Conservation (phyloP, 2,113 vertebrate species). For the Rhizomys pruinosus region DNA sequence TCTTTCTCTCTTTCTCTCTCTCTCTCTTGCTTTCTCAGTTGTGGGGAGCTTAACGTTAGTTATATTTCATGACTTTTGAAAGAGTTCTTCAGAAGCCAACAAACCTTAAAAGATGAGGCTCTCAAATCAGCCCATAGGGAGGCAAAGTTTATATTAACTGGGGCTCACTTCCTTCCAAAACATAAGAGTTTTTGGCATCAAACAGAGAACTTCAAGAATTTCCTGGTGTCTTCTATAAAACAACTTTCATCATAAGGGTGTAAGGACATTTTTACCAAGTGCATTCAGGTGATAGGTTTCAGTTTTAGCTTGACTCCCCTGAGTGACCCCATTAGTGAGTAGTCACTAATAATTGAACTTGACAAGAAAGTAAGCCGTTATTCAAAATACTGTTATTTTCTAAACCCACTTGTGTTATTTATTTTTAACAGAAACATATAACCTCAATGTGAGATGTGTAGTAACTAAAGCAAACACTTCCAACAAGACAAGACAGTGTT, state of each 20-base stretch:
- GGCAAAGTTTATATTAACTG: neutral
- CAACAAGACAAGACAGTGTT: slow-evolving; percentile 10
- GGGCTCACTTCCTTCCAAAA: neutral
- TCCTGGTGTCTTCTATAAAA: neutral
- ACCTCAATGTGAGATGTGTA: slow-evolving; percentile 80
- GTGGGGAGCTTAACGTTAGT: neutral
- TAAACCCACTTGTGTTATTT: slow-evolving; percentile 49
- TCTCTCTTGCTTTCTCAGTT: neutral
- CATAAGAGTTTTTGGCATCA: neutral
- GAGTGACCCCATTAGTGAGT: neutral
- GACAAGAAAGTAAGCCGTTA: slow-evolving; percentile 33
- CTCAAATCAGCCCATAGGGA: neutral
- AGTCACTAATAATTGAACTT: slow-evolving; percentile 6
- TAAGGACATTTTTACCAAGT: neutral
- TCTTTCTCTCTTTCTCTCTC: too few species aligned
- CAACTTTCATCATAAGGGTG: neutral
- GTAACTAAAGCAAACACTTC: slow-evolving; percentile 70
- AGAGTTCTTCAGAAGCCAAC: slow-evolving; percentile 6
- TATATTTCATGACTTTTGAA: neutral
- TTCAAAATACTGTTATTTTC: slow-evolving; percentile 33
- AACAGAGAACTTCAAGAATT: neutral
- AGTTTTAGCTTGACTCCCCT: neutral
- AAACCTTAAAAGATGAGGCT: neutral
- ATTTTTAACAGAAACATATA: slow-evolving; percentile 52
- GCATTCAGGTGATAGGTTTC: neutral